phyloP scores from a whole-genome alignment of 2,888 invertebrate genomes.

The Leucoptera coffeella region DNA sequence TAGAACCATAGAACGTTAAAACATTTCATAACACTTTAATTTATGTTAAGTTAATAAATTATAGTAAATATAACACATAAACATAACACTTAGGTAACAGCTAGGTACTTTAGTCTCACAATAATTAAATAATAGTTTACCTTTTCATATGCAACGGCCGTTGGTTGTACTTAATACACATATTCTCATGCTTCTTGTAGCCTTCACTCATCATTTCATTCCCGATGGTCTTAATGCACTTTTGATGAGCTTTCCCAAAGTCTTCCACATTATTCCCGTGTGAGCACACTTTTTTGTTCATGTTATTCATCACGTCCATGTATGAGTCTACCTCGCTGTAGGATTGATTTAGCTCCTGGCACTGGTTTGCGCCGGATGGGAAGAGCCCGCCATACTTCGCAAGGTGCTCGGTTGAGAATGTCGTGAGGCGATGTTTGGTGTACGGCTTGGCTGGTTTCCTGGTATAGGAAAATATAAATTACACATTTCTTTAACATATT shows the following conservation, averaged over 20 bases:
- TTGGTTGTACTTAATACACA: conserved; percentile 48
- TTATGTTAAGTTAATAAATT: too few species aligned
- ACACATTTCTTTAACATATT: background rate
- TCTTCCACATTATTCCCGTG: conserved; percentile 43
- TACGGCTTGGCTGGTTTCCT: conserved; percentile 49
- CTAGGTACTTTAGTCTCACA: too few species aligned
- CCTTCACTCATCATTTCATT: conserved; percentile 12
- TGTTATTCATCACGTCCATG: conserved; percentile 33
- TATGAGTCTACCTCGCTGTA: conserved; percentile 45
- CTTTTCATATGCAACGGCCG: conserved; percentile 34
- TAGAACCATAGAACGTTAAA: too few species aligned
- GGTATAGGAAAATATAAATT: conserved; percentile 18
- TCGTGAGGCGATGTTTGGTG: conserved; percentile 47
- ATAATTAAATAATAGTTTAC: conserved; percentile 16
- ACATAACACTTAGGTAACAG: too few species aligned
- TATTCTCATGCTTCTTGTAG: conserved; percentile 41
- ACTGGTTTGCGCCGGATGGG: conserved; percentile 41
- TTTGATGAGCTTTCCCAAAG: conserved; percentile 46
- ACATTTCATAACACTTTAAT: too few species aligned
- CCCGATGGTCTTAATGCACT: conserved; percentile 22
- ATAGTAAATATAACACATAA: too few species aligned
- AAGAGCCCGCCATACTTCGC: conserved; percentile 44
- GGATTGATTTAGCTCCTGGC: conserved; percentile 41
- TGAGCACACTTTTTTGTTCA: conserved; percentile 29
- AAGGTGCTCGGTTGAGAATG: conserved; percentile 47